These are phyloP conservation scores for Nanorana parkeri DNA, from an alignment of 2,113 vertebrate species.

Conservation along the genomic window DNA sequence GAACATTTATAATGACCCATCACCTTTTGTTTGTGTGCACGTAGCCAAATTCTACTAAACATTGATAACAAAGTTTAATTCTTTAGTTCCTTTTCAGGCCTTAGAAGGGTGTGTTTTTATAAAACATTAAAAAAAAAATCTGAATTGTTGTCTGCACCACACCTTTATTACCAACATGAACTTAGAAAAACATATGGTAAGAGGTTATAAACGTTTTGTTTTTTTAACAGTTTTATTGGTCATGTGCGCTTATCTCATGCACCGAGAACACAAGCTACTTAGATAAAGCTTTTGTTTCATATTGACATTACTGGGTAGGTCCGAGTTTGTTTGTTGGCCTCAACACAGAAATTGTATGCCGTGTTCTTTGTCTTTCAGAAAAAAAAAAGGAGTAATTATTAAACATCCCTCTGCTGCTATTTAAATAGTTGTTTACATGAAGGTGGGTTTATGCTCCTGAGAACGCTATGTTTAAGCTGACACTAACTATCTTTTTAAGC, in stretches of 20 bases:
- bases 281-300: slow-evolving; percentile 73
- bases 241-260: slow-evolving; percentile 65
- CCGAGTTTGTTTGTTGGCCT: slow-evolving; percentile 72
- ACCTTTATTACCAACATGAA: slow-evolving; percentile 55
- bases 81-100: too few species aligned
- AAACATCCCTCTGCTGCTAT: slow-evolving; percentile 61
- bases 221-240: slow-evolving; percentile 37
- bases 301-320: slow-evolving; percentile 73
- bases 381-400: slow-evolving; percentile 65
- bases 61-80: too few species aligned
- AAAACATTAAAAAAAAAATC: slow-evolving; percentile 10
- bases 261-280: slow-evolving; percentile 67
- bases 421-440: slow-evolving; percentile 59
- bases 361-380: slow-evolving; percentile 66
- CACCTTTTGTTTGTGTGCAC: too few species aligned
- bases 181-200: slow-evolving; percentile 58
- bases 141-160: slow-evolving; percentile 42
- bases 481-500: slow-evolving; percentile 7
- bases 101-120: too few species aligned
- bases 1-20: too few species aligned
- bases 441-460: slow-evolving; percentile 52
- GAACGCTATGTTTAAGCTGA: background rate
- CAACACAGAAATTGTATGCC: slow-evolving; percentile 60
- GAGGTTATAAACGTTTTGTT: slow-evolving; percentile 64
- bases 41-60: too few species aligned